Conservation (phyloP, 2,797 vertebrate genomes). For the Protosalanx chinensis region DNA sequence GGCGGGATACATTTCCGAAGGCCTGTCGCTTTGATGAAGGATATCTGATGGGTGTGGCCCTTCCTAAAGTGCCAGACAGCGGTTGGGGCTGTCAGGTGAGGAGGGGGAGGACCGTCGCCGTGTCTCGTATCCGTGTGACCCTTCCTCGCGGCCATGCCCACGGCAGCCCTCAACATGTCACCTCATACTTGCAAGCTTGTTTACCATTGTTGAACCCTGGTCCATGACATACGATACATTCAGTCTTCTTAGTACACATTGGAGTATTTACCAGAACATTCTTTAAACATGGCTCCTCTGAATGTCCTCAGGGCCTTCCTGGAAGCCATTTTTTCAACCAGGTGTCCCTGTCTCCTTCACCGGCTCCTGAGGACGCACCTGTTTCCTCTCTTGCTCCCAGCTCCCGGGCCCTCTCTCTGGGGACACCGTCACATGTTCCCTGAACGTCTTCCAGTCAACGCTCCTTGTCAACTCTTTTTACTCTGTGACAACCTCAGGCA, state of each 20-base stretch:
- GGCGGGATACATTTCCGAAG: conserved; percentile 67
- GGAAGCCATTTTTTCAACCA: too few relatives aligned
- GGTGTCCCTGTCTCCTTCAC: neutral
- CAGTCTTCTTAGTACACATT: too few relatives aligned
- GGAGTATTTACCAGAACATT: too few relatives aligned
- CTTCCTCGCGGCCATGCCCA: too few relatives aligned
- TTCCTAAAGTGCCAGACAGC: conserved; percentile 33
- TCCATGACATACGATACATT: too few relatives aligned
- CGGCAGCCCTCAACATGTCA: too few relatives aligned
- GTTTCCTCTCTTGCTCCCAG: conserved; percentile 53
- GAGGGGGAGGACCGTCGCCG: conserved; percentile 18
- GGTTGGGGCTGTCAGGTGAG: conserved; percentile 6
- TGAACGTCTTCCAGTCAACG: neutral
- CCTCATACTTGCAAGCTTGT: too few relatives aligned
- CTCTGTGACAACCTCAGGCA: neutral
- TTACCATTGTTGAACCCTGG: too few relatives aligned
- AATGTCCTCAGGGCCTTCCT: too few relatives aligned
- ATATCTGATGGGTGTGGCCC: conserved; percentile 49
- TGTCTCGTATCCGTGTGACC: neutral
- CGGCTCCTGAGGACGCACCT: conserved; percentile 62
- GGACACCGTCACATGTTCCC: conserved; percentile 34
- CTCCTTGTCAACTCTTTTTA: conserved; percentile 15
- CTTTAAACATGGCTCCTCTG: too few relatives aligned
- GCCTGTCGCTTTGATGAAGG: conserved; percentile 56
- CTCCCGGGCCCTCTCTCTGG: conserved; percentile 27